Evolutionary conservation across 2,113 vertebrate genomes (phyloP).

Genomic region (Aegithalos caudatus): DNA sequence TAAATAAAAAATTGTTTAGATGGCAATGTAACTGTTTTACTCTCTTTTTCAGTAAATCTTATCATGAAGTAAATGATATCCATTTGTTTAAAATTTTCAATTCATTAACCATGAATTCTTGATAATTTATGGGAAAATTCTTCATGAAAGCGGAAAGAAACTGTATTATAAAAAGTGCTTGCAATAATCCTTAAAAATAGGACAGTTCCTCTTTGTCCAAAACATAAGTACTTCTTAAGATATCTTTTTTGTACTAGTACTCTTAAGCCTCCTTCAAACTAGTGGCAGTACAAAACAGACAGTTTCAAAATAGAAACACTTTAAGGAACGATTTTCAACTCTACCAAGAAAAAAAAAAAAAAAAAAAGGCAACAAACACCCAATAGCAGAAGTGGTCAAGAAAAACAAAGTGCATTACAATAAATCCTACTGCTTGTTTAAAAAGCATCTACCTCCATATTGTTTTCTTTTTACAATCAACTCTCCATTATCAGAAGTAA

Average conservation of each 20-base stretch:
- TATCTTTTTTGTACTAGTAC: neutral
- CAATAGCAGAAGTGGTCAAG: neutral
- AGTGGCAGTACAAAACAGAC: neutral
- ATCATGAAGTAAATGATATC: neutral
- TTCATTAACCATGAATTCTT: neutral
- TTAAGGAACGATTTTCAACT: neutral
- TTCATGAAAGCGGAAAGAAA: neutral
- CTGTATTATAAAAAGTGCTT: neutral
- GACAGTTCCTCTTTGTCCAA: neutral
- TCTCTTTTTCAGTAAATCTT: neutral
- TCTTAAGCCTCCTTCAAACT: neutral
- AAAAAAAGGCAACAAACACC: neutral
- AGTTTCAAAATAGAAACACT: neutral
- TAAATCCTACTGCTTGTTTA: neutral
- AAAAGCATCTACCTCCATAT: neutral
- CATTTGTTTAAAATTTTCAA: neutral
- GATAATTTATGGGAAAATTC: neutral
- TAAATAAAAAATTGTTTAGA: neutral
- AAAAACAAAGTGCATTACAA: neutral
- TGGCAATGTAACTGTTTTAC: neutral
- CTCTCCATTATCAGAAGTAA: neutral
- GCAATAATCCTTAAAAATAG: neutral
- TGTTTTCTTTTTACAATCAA: neutral
- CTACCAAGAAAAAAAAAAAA: neutral
- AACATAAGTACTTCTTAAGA: neutral